Conservation (phyloP, 2,888 invertebrate genomes). For the Athalia rosae region DNA sequence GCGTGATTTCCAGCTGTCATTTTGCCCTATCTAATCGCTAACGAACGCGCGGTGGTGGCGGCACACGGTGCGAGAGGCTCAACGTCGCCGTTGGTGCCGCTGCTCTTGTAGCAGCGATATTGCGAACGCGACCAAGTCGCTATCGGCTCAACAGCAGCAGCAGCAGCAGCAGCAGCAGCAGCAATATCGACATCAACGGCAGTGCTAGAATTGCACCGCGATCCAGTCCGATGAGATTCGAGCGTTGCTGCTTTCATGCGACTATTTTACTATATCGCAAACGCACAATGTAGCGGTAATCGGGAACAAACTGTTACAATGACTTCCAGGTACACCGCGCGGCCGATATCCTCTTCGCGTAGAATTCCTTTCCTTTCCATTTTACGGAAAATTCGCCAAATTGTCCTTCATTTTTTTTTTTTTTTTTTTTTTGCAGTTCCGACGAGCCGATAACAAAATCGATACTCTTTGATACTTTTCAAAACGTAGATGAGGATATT, state of each 20-base stretch:
- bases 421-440: too few relatives aligned
- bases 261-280: not conserved
- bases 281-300: not conserved
- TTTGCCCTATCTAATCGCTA: slow-evolving; percentile 42
- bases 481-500: too few relatives aligned
- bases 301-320: not conserved
- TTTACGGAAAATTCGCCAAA: too few relatives aligned
- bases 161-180: slow-evolving; percentile 16
- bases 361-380: too few relatives aligned
- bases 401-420: too few relatives aligned
- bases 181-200: not conserved
- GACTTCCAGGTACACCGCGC: too few relatives aligned
- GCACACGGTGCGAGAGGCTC: too few relatives aligned
- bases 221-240: not conserved
- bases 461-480: too few relatives aligned
- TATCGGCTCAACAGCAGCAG: slow-evolving; percentile 18
- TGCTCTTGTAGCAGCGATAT: too few relatives aligned
- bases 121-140: not conserved
- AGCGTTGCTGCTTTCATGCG: not conserved
- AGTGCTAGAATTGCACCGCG: not conserved
- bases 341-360: too few relatives aligned
- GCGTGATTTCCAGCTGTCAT: slow-evolving; percentile 44
- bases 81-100: not conserved
- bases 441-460: too few relatives aligned
- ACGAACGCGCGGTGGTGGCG: slow-evolving; percentile 12